Conservation (phyloP, 2,113 vertebrate species). For the Mustela lutreola region DNA sequence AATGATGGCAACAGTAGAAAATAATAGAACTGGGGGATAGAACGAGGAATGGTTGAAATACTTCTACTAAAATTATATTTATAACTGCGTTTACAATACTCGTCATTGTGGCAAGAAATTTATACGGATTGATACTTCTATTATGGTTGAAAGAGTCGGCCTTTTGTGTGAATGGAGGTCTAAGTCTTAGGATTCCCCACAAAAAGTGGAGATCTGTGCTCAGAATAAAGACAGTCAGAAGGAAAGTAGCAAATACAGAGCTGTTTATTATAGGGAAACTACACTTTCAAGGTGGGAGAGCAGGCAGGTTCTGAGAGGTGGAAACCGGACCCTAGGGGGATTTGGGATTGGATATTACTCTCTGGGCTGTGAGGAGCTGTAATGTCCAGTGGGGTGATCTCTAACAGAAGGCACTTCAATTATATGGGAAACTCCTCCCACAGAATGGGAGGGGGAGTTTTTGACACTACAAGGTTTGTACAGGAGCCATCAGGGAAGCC, state of each 20-base stretch:
- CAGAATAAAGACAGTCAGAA: not conserved
- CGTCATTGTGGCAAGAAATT: not conserved
- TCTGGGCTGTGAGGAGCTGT: not conserved
- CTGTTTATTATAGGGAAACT: not conserved
- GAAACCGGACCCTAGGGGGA: not conserved
- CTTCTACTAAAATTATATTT: not conserved
- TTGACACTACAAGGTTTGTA: not conserved
- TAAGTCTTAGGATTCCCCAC: not conserved
- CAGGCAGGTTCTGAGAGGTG: not conserved
- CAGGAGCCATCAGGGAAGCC: not conserved
- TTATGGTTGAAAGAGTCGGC: not conserved
- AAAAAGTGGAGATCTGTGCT: not conserved
- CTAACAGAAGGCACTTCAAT: not conserved
- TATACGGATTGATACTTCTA: not conserved
- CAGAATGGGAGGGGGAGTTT: not conserved
- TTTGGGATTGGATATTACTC: not conserved
- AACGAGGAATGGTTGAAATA: not conserved
- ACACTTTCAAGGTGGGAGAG: not conserved
- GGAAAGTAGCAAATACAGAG: not conserved
- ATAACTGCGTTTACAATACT: not conserved
- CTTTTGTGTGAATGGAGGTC: not conserved
- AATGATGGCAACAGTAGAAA: not conserved
- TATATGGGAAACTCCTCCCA: not conserved
- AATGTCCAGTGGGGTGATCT: not conserved
- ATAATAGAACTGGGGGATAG: not conserved